Base-by-base conservation (phyloP, 2,888 invertebrate species). In the Leucophora obtusa region DNA sequence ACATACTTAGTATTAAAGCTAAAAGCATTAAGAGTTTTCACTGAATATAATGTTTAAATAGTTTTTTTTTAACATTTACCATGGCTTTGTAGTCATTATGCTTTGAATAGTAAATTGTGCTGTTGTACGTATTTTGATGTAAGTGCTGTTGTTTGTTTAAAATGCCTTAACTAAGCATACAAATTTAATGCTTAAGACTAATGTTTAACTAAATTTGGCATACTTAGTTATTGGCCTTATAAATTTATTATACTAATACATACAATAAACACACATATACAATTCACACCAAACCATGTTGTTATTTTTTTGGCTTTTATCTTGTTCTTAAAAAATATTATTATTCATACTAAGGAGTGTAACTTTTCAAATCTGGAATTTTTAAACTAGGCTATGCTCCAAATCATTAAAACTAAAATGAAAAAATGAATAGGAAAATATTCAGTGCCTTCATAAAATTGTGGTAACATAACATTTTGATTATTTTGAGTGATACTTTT, bases 181-280 rank as follows among this genome's bases (percentile, higher is more conserved):
- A 77, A 60, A 70, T 51, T 62, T 58, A 74, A 74, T 62, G 35
- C 51, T 50, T 28, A 51, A 58, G 74, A 62, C 70, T 66, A 70
- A 77, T 68, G 21, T 77, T 38, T 56, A 70, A 35, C 43, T 58
- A 75, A 68, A 38, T 80, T 81, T 77, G 77, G 81, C 81, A 77
- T 53, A 70, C 59, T 66, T 66, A 77, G 65, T 73, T 66, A 77
- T 77, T 77, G 77, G 56, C 73, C 54, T 33, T 73, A 77, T 62
- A 66, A 73, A 70, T 70, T 74, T 71, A 50, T 56, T 60, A 62
- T 11, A 66, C 54, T 50, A 54, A 66, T 66, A 66, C 60, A 76
- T 38, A 51, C 56, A 53, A 47, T 53, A 51, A 69, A 53, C 54
- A 24, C 43, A 72, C 24, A 63, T 54, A 72, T 7, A 28, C 28